phyloP scores from a whole-genome alignment of 2,797 vertebrate species.

The Myotis daubentonii region DNA sequence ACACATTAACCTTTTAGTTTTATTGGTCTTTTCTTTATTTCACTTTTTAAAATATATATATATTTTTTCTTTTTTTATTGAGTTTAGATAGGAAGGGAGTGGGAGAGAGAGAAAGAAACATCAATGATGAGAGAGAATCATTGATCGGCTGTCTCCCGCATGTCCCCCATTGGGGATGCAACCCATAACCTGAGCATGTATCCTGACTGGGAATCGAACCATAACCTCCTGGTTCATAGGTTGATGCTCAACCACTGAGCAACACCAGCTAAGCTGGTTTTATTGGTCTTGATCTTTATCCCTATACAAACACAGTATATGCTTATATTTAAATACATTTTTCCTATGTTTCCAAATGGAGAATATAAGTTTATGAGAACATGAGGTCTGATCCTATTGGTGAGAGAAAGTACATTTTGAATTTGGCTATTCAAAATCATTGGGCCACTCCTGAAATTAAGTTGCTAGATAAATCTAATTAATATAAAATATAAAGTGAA shows the following conservation, averaged over 20 bases:
- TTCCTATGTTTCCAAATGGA: background rate
- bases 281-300: conserved; percentile 40
- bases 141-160: no score
- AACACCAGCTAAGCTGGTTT: background rate
- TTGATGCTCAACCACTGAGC: no score
- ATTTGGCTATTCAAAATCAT: background rate
- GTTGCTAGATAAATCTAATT: background rate
- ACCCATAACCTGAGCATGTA: no score
- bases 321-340: conserved; percentile 43
- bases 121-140: no score
- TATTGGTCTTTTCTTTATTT: no score
- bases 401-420: background rate
- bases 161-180: no score
- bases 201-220: no score
- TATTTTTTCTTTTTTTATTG: no score
- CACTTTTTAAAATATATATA: no score
- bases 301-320: background rate
- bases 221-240: no score
- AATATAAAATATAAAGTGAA: background rate
- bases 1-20: background rate
- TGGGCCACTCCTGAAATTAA: background rate
- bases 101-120: no score
- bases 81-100: no score
- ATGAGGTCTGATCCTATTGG: background rate
- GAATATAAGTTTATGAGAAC: conserved; percentile 9